Evolutionary conservation across 2,888 invertebrate genomes (phyloP).

Genomic region (Lithophane socia): DNA sequence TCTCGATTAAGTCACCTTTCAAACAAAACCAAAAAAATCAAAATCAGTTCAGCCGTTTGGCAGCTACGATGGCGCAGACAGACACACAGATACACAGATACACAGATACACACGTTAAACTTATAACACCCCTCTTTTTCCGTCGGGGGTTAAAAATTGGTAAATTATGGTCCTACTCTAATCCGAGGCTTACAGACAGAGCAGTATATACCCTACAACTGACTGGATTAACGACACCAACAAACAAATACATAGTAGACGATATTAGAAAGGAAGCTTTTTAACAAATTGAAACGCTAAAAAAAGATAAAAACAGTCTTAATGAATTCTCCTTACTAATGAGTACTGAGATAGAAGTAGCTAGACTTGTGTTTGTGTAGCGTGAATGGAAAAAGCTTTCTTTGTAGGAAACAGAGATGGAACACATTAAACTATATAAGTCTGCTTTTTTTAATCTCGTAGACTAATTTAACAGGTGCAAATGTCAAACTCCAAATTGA

Average conservation of each 20-base stretch:
- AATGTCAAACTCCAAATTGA: too few species aligned
- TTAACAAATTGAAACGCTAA: constrained; percentile 42
- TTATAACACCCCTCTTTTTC: too few species aligned
- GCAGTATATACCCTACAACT: neutral
- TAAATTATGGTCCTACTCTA: neutral
- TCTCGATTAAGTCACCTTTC: too few species aligned
- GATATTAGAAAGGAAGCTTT: constrained; percentile 40
- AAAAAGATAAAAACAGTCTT: constrained; percentile 33
- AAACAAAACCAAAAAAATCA: too few species aligned
- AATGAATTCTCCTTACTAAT: constrained; percentile 47
- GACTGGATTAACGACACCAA: constrained; percentile 28
- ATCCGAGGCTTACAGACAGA: neutral
- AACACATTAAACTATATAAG: constrained; percentile 49
- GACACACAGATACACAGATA: too few species aligned
- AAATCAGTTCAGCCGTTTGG: too few species aligned
- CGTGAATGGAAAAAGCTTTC: constrained; percentile 32
- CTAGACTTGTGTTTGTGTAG: constrained; percentile 44
- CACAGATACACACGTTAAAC: too few species aligned
- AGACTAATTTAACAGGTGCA: too few species aligned
- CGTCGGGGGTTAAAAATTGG: too few species aligned
- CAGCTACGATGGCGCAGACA: too few species aligned
- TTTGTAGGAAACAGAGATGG: constrained; percentile 13
- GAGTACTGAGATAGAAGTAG: constrained; percentile 34
- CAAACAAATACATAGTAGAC: constrained; percentile 17
- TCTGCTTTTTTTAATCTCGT: too few species aligned